Evolutionary conservation across 2,888 invertebrate genomes (phyloP).

Genomic region (Sthenelais limicola): DNA sequence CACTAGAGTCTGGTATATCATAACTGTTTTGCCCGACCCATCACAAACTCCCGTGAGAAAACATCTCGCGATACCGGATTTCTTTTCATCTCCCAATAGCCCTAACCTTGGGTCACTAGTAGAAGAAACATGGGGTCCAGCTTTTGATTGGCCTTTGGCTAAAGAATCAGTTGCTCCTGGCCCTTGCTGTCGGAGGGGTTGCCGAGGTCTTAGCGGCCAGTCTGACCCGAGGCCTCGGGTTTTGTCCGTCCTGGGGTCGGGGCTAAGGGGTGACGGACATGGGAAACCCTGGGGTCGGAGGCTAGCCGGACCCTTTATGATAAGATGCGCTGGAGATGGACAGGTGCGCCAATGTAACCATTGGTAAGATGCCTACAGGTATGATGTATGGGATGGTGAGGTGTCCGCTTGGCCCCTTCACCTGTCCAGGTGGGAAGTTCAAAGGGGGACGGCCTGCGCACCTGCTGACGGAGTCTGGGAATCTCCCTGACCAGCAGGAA

Average conservation of each 20-base stretch:
- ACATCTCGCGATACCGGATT: too few relatives aligned
- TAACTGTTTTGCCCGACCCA: too few relatives aligned
- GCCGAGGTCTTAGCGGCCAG: too few relatives aligned
- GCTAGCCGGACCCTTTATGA: slow-evolving; percentile 4
- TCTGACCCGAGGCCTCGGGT: slow-evolving; percentile 11
- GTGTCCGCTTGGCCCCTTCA: not conserved
- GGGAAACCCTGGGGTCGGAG: slow-evolving; percentile 34
- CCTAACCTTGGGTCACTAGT: too few relatives aligned
- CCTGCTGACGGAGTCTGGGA: not conserved
- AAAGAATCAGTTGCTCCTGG: too few relatives aligned
- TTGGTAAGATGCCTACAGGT: slow-evolving; percentile 10
- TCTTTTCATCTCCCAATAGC: too few relatives aligned
- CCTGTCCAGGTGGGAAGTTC: slow-evolving; percentile 29
- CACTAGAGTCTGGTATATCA: too few relatives aligned
- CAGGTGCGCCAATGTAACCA: slow-evolving; percentile 37
- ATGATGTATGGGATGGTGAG: slow-evolving; percentile 22
- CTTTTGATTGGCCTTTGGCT: too few relatives aligned
- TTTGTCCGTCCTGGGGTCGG: slow-evolving; percentile 5
- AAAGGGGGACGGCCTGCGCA: slow-evolving; percentile 10
- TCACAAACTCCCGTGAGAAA: too few relatives aligned
- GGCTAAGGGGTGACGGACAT: slow-evolving; percentile 19
- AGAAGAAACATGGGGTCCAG: too few relatives aligned
- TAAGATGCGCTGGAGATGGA: not conserved
- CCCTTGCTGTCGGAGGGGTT: too few relatives aligned
- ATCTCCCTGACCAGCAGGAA: slow-evolving; percentile 16